These are phyloP conservation scores for Chelonoidis abingdonii DNA, from an alignment of 2,113 vertebrate species.

Conservation along the genomic window DNA sequence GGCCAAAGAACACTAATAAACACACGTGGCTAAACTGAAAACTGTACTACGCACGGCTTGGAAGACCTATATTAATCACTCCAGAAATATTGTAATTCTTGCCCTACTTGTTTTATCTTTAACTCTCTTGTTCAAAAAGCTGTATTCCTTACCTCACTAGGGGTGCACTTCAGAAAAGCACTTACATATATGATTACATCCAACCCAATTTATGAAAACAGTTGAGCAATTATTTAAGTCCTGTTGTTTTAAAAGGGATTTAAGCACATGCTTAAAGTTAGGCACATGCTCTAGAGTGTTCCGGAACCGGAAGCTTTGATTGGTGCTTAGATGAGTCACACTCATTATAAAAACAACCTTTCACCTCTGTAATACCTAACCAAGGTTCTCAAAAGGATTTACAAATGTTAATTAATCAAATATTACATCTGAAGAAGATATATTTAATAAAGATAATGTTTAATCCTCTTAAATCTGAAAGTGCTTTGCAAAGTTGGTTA, in stretches of 20 bases:
- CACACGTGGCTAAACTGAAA: background rate
- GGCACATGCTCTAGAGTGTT: background rate
- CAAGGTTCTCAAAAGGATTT: background rate
- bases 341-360: background rate
- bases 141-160: background rate
- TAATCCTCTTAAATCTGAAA: background rate
- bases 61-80: background rate
- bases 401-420: background rate
- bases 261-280: background rate
- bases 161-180: conserved; percentile 7
- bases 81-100: background rate
- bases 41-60: background rate
- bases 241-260: background rate
- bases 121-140: background rate
- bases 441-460: background rate
- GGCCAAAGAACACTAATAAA: background rate
- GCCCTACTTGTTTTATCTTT: conserved; percentile 14
- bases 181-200: background rate
- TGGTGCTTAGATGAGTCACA: background rate
- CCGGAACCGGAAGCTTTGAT: background rate
- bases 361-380: background rate
- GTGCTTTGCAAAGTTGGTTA: background rate
- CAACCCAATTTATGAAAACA: background rate
- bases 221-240: background rate
- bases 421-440: background rate